phyloP scores from a whole-genome alignment of 2,113 vertebrate species.

The Corvus hawaiiensis region DNA sequence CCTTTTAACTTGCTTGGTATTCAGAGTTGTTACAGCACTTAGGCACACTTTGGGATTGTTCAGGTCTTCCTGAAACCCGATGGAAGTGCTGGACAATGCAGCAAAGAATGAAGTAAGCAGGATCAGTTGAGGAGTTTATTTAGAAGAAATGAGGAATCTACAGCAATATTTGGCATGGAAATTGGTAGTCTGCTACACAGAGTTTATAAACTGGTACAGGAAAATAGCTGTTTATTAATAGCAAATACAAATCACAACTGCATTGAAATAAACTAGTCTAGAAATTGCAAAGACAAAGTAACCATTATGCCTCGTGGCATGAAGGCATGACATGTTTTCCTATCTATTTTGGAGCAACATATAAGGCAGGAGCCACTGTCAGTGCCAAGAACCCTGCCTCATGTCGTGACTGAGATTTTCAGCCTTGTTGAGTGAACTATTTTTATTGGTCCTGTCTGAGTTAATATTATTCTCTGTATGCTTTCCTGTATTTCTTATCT shows the following conservation, averaged over 20 bases:
- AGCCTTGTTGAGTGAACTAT: neutral
- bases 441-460: neutral
- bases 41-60: neutral
- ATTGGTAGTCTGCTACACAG: neutral
- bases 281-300: neutral
- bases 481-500: neutral
- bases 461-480: neutral
- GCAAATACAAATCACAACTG: neutral
- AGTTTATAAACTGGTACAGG: neutral
- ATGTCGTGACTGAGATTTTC: neutral
- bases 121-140: neutral
- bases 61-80: neutral
- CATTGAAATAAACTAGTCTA: neutral
- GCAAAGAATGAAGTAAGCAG: neutral
- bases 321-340: neutral
- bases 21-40: slow-evolving; percentile 14
- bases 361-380: neutral
- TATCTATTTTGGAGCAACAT: neutral
- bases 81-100: neutral
- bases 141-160: neutral
- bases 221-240: neutral
- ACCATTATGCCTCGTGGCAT: neutral
- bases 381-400: neutral
- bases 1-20: slow-evolving; percentile 9
- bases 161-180: neutral